Evolutionary conservation across 2,888 invertebrate species (phyloP), one percentile per base, ranked within the genome.

Genomic region (Teinopalpus imperialis): DNA sequence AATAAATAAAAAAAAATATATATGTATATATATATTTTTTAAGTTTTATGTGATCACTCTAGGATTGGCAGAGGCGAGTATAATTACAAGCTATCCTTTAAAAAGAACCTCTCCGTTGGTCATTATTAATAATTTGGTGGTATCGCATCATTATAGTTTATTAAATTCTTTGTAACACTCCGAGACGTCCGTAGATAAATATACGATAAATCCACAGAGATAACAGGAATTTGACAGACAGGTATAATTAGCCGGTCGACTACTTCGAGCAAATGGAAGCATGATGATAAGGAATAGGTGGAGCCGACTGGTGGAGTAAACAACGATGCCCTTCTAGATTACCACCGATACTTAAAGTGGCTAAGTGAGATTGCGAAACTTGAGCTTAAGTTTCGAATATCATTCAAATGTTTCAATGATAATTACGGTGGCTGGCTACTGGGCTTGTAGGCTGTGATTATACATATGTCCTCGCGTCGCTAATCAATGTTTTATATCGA

Each of bases 271-370:
- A 50, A 49, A 51, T 47, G 53, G 48, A 49, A 26, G 21, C 27
- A 9, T 6, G 32, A 20, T 53, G 58, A 58, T 56, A 58, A 52
- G 41, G 34, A 41, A 48, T 48, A 48, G 42, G 26, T 34, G 45
- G 39, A 30, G 32, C 43, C 49, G 52, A 53, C 54, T 53, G 54
- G 31, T 43, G 41, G 50, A 63, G 78, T 74, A 80, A 77, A 81
- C 81, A 77, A 72, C 71, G 73, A 71, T 74, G 79, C 75, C 75
- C 81, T 78, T 81, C 68, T 53, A 65, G 77, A 81, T 80, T 69
- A 64, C 54, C 62, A 64, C 44, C 36, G 51, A 55, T 60, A 56
- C 52, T 52, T 40, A 41, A 72, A 74, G 72, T 70, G 71, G 71
- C 60, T 65, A 69, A 72, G 69, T 71, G 64, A 70, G 54, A 66